Evolutionary conservation across 2,113 vertebrate genomes (phyloP).

Genomic region (Takifugu bimaculatus): DNA sequence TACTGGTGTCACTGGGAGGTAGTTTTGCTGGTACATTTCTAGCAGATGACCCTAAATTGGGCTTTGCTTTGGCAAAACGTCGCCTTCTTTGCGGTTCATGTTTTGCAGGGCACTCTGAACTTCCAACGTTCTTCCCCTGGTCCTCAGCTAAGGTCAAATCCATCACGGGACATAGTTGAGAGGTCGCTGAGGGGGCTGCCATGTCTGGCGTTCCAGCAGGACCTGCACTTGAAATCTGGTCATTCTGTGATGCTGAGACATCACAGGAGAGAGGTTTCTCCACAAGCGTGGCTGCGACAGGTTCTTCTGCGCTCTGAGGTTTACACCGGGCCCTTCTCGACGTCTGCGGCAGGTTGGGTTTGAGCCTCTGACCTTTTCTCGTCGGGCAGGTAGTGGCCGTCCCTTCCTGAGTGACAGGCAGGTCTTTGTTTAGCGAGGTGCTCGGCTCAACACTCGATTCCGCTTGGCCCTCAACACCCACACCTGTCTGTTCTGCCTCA

Average conservation of each 20-base stretch:
- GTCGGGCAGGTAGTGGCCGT: neutral
- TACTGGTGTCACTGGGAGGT: neutral
- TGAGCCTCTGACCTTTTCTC: conserved; percentile 4
- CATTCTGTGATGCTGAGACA: neutral
- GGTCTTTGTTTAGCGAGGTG: neutral
- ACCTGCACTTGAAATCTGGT: neutral
- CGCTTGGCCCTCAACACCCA: neutral
- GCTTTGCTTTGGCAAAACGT: conserved; percentile 41
- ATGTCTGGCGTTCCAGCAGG: conserved; percentile 1
- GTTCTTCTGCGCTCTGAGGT: neutral
- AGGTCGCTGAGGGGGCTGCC: neutral
- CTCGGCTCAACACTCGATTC: conserved; percentile 2
- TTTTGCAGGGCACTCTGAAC: conserved; percentile 13
- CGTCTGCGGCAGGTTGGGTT: conserved; percentile 23
- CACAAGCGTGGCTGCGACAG: neutral
- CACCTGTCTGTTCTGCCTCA: neutral
- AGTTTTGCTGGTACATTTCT: conserved; percentile 13
- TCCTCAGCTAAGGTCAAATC: conserved; percentile 4
- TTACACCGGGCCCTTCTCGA: conserved; percentile 7
- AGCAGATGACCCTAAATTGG: conserved; percentile 29
- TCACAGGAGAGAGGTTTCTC: conserved; percentile 1
- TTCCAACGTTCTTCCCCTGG: neutral
- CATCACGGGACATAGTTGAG: neutral
- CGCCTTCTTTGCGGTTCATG: conserved; percentile 24
- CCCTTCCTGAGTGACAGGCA: conserved; percentile 2